A percentile compares a stretch with the other conserved stretches of the same genome.
Evolutionary conservation across 2,797 vertebrate genomes (phyloP).

Genomic region (Spinus pinus): DNA sequence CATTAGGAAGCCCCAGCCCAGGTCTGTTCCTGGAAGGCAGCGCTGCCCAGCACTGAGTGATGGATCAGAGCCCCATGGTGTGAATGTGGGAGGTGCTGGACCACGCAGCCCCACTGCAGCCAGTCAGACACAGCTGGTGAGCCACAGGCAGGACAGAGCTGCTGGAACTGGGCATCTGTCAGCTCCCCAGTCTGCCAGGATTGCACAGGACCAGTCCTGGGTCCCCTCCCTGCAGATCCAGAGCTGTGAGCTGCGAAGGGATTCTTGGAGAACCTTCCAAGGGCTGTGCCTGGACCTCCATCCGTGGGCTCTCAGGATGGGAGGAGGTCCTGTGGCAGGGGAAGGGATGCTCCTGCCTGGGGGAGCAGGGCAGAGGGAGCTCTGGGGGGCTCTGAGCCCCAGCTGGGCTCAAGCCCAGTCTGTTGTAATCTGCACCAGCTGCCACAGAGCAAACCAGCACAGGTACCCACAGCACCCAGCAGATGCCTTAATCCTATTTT

Average conservation of each 20-base stretch:
- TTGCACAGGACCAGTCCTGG: neutral
- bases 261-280: neutral
- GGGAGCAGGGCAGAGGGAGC: neutral
- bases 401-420: neutral
- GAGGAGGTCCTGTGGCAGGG: neutral
- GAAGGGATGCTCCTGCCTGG: neutral
- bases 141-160: neutral
- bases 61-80: neutral
- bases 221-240: neutral
- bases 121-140: neutral
- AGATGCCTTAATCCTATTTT: neutral
- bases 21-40: neutral
- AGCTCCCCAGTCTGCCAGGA: neutral
- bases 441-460: neutral
- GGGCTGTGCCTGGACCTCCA: fast-evolving
- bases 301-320: fast-evolving
- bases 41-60: neutral
- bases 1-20: neutral
- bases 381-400: neutral
- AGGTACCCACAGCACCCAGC: neutral
- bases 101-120: neutral
- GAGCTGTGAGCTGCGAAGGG: neutral
- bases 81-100: neutral
- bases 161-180: neutral
- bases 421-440: neutral